phyloP scores from a whole-genome alignment of 1,140 invertebrate species.

The Maconellicoccus hirsutus region DNA sequence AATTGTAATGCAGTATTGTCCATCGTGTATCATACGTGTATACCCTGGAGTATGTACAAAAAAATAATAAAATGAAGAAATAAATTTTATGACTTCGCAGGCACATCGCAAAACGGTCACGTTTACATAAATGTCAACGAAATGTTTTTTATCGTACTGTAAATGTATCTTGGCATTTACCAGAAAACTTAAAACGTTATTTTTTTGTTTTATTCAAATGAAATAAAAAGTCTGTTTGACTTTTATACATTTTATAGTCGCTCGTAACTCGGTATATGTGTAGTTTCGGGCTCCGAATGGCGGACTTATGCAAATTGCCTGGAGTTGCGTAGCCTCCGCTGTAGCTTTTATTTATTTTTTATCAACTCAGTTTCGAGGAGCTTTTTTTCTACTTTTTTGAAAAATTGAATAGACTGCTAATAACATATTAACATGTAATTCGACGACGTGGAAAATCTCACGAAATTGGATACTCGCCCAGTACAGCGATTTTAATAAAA shows the following conservation, averaged over 20 bases:
- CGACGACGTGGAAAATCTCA: neutral
- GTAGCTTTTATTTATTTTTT: constrained; percentile 10
- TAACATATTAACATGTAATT: neutral
- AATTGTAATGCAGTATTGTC: no score
- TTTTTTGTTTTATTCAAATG: constrained; percentile 1
- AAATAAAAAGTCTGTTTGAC: constrained; percentile 4
- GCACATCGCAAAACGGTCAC: neutral
- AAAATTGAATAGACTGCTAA: neutral
- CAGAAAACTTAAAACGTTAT: neutral
- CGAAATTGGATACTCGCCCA: neutral
- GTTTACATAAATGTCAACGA: constrained; percentile 9
- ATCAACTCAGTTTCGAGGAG: neutral
- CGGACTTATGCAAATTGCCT: constrained; percentile 7
- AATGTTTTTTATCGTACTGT: constrained; percentile 9
- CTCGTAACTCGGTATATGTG: neutral
- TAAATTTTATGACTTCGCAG: constrained; percentile 1
- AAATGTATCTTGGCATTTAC: constrained; percentile 9
- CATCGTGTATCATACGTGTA: no score
- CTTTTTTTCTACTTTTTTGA: no score
- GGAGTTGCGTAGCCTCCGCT: neutral
- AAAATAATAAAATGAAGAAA: neutral
- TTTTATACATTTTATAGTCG: constrained; percentile 10
- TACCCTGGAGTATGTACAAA: no score
- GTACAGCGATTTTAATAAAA: neutral
- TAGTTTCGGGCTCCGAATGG: neutral